Conservation (phyloP, 2,888 invertebrate species). For the Mesopsocus fuscifrons region DNA sequence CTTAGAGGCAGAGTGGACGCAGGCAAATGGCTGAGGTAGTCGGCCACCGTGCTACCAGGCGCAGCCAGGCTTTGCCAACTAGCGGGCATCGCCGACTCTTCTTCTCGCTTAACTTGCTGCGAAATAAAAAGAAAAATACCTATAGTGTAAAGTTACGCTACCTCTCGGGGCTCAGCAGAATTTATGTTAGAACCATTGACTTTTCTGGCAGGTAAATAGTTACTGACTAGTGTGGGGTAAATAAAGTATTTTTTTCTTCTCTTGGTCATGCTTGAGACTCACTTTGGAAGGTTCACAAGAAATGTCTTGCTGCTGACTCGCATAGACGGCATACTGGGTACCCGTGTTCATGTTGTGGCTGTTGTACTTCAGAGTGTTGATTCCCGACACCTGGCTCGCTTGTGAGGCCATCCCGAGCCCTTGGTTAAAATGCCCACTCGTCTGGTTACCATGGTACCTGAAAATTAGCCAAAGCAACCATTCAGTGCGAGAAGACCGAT, state of each 20-base stretch:
- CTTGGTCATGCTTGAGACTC: too few species aligned
- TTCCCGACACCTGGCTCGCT: not conserved
- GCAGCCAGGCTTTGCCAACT: slow-evolving; percentile 52
- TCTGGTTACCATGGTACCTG: not conserved
- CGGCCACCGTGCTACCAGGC: slow-evolving; percentile 64
- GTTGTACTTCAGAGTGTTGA: not conserved
- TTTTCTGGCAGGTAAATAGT: too few species aligned
- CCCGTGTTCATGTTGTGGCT: not conserved
- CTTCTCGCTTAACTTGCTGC: slow-evolving; percentile 1
- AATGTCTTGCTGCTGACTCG: slow-evolving; percentile 9
- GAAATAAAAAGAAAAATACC: too few species aligned
- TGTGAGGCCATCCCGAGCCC: not conserved
- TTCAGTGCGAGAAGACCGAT: too few species aligned
- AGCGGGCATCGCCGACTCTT: slow-evolving; percentile 29
- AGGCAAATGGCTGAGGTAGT: slow-evolving; percentile 63
- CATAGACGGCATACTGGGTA: slow-evolving; percentile 11
- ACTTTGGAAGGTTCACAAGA: not conserved
- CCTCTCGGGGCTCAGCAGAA: too few species aligned
- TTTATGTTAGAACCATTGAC: too few species aligned
- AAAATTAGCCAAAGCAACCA: too few species aligned
- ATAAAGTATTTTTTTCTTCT: too few species aligned
- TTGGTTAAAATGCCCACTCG: not conserved
- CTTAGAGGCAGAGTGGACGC: slow-evolving; percentile 55
- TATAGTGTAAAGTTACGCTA: too few species aligned
- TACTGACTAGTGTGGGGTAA: too few species aligned